phyloP scores from a whole-genome alignment of 2,888 invertebrate species.

The Digitonthophagus gazella region DNA sequence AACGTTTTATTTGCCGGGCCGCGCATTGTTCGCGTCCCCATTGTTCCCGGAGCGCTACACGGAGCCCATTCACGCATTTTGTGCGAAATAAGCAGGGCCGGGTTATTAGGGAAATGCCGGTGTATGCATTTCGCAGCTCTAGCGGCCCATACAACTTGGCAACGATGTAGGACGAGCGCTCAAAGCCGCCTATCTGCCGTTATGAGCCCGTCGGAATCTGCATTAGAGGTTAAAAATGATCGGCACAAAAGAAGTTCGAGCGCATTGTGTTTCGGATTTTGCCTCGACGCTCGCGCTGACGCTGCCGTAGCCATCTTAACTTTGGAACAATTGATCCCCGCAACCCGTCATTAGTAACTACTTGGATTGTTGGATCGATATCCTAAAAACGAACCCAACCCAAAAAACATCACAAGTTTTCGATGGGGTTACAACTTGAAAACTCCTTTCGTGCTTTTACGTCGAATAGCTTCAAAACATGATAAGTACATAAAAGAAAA shows the following conservation, averaged over 20 bases:
- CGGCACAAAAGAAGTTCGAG: slow-evolving; percentile 40
- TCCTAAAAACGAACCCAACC: too few relatives aligned
- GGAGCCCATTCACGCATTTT: slow-evolving; percentile 42
- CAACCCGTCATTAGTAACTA: neutral
- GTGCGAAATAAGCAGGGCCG: slow-evolving; percentile 40
- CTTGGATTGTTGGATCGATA: neutral
- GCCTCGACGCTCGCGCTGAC: slow-evolving; percentile 2
- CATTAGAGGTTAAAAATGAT: slow-evolving; percentile 44
- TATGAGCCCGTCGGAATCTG: slow-evolving; percentile 38
- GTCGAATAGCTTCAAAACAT: too few relatives aligned
- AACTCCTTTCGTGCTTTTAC: neutral
- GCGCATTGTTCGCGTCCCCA: slow-evolving; percentile 39
- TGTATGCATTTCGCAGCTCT: slow-evolving; percentile 12
- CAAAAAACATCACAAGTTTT: neutral
- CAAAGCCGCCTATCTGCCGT: slow-evolving; percentile 36
- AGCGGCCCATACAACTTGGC: neutral
- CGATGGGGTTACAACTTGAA: neutral
- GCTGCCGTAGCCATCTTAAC: neutral
- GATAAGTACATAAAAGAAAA: neutral
- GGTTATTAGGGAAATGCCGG: slow-evolving; percentile 41
- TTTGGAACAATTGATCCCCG: neutral
- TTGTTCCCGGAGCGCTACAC: slow-evolving; percentile 38
- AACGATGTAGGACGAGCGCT: neutral
- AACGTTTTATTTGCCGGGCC: slow-evolving; percentile 40
- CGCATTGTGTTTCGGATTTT: slow-evolving; percentile 37